Evolutionary conservation across 2,797 vertebrate genomes (phyloP).

Genomic region (Hoplostethus atlanticus): DNA sequence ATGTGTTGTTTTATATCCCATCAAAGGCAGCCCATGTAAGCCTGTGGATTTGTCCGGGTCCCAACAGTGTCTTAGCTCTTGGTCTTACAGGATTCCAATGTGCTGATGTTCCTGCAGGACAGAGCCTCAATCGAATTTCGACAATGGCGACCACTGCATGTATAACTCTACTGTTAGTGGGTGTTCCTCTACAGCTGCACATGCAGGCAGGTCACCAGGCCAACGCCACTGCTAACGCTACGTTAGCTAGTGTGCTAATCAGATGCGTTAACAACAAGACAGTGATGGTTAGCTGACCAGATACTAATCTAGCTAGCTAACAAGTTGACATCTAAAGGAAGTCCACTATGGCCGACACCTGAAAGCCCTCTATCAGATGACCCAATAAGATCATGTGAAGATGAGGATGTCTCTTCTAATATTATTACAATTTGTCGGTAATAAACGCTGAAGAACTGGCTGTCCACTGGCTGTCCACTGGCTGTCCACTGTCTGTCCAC

Average conservation of each 20-base stretch:
- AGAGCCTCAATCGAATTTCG: background rate
- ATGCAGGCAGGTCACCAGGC: slow-evolving; percentile 54
- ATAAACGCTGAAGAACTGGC: slow-evolving; percentile 48
- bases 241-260: too few relatives aligned
- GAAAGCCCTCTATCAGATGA: too few relatives aligned
- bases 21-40: slow-evolving; percentile 60
- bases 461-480: background rate
- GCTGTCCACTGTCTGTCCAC: slow-evolving; percentile 25
- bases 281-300: too few relatives aligned
- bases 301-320: too few relatives aligned
- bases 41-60: slow-evolving; percentile 62
- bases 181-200: slow-evolving; percentile 7
- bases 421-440: slow-evolving; percentile 57
- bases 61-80: slow-evolving; percentile 46
- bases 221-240: slow-evolving; percentile 17
- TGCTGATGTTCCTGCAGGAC: slow-evolving; percentile 55
- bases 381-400: background rate
- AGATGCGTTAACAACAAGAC: too few relatives aligned
- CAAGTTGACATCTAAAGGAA: too few relatives aligned
- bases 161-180: too few relatives aligned
- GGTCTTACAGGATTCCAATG: slow-evolving; percentile 55
- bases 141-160: background rate
- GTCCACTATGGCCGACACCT: too few relatives aligned
- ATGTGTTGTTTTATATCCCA: slow-evolving; percentile 49
- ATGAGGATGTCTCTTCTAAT: slow-evolving; percentile 27